Evolutionary conservation across 2,888 invertebrate species (phyloP).

Genomic region (Tiliacea citrago): DNA sequence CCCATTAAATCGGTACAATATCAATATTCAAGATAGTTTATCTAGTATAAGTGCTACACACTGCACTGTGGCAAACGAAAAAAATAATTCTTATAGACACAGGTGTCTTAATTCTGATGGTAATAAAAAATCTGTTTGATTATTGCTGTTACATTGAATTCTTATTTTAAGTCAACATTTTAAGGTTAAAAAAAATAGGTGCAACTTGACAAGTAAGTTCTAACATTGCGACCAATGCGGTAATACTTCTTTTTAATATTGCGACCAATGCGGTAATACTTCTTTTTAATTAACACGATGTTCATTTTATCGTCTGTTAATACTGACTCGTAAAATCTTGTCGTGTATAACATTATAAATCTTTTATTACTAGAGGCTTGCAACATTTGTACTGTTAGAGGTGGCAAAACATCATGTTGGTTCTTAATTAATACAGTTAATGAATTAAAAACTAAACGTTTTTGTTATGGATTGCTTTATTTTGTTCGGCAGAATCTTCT

Average conservation of each 20-base stretch:
- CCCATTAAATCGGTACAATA: background rate
- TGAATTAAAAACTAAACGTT: background rate
- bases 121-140: background rate
- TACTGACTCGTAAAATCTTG: constrained; percentile 52
- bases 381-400: constrained; percentile 40
- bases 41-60: background rate
- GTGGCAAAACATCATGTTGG: constrained; percentile 41
- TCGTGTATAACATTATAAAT: constrained; percentile 43
- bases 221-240: constrained; percentile 12
- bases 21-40: background rate
- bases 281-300: constrained; percentile 52
- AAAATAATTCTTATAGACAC: background rate
- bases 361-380: constrained; percentile 47
- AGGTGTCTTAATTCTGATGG: background rate
- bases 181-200: constrained; percentile 33
- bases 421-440: background rate
- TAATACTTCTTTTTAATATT: constrained; percentile 39
- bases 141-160: background rate
- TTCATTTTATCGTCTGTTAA: constrained; percentile 51
- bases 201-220: constrained; percentile 12
- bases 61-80: background rate
- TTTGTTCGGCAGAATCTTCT: background rate
- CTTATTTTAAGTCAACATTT: background rate
- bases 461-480: background rate
- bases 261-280: constrained; percentile 19